Evolutionary conservation across 2,797 vertebrate species (phyloP).

Genomic region (Premnoplex brunnescens): DNA sequence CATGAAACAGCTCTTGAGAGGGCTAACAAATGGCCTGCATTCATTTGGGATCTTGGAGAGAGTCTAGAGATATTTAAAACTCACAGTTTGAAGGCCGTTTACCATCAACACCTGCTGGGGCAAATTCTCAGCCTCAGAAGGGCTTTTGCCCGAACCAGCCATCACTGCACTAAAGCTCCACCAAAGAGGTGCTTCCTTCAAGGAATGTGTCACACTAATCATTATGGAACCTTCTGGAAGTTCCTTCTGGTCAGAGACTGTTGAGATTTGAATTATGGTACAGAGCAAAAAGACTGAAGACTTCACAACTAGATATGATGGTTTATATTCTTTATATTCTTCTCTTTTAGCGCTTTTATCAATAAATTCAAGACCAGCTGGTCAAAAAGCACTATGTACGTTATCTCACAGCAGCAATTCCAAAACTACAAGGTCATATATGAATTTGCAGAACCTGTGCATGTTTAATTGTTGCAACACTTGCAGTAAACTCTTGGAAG

Average conservation of each 20-base stretch:
- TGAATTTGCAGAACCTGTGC: background rate
- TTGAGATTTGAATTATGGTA: background rate
- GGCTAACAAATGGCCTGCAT: background rate
- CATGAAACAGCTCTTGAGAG: background rate
- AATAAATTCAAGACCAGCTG: background rate
- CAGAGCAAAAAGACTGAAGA: background rate
- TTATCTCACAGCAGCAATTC: background rate
- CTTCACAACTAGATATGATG: background rate
- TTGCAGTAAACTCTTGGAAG: background rate
- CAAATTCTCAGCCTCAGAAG: background rate
- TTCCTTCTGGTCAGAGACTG: background rate
- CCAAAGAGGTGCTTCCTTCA: background rate
- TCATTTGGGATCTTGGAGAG: background rate
- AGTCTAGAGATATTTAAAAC: background rate
- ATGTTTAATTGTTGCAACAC: background rate
- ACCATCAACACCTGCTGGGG: background rate
- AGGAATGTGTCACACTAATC: background rate
- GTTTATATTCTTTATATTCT: rapidly evolving
- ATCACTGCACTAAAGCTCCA: background rate
- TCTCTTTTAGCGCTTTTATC: background rate
- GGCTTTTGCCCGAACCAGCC: background rate
- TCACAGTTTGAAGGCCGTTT: background rate
- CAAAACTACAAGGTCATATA: rapidly evolving
- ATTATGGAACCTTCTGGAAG: background rate
- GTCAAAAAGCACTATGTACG: background rate